Evolutionary conservation across 2,888 invertebrate species (phyloP).

Genomic region (Rhingia campestris): DNA sequence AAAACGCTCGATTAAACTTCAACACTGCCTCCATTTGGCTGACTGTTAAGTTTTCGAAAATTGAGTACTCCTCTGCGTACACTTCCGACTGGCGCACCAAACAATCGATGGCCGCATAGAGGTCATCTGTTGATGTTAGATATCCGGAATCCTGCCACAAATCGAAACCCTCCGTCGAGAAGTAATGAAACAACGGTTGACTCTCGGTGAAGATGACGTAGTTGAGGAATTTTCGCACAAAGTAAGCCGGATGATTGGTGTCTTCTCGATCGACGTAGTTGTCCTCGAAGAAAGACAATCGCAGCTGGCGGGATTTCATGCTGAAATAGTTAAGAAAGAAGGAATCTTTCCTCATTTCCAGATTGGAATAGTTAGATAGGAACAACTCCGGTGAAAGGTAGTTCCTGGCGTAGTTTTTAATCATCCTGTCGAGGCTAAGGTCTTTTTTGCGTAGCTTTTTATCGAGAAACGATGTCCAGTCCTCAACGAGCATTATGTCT

Average conservation of each 20-base stretch:
- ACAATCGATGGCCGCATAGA: slow-evolving; percentile 80
- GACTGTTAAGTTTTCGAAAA: slow-evolving; percentile 75
- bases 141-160: slow-evolving; percentile 78
- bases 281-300: slow-evolving; percentile 75
- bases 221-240: slow-evolving; percentile 78
- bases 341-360: slow-evolving; percentile 33
- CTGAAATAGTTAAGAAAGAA: slow-evolving; percentile 51
- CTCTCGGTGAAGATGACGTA: slow-evolving; percentile 77
- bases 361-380: slow-evolving; percentile 61
- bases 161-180: slow-evolving; percentile 78
- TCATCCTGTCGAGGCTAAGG: slow-evolving; percentile 78
- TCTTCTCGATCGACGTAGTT: slow-evolving; percentile 78
- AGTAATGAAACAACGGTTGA: slow-evolving; percentile 80
- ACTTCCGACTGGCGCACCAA: slow-evolving; percentile 77
- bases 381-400: slow-evolving; percentile 76
- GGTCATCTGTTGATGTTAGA: slow-evolving; percentile 78
- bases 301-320: slow-evolving; percentile 65
- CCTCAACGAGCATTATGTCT: slow-evolving; percentile 73
- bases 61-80: slow-evolving; percentile 71
- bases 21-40: slow-evolving; percentile 77
- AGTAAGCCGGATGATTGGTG: slow-evolving; percentile 78
- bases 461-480: slow-evolving; percentile 78
- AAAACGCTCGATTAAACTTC: slow-evolving; percentile 78
- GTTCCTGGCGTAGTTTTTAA: slow-evolving; percentile 77
- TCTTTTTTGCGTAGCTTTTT: slow-evolving; percentile 77